Conservation (phyloP, 2,797 vertebrate genomes). For the Danio aesculapii region DNA sequence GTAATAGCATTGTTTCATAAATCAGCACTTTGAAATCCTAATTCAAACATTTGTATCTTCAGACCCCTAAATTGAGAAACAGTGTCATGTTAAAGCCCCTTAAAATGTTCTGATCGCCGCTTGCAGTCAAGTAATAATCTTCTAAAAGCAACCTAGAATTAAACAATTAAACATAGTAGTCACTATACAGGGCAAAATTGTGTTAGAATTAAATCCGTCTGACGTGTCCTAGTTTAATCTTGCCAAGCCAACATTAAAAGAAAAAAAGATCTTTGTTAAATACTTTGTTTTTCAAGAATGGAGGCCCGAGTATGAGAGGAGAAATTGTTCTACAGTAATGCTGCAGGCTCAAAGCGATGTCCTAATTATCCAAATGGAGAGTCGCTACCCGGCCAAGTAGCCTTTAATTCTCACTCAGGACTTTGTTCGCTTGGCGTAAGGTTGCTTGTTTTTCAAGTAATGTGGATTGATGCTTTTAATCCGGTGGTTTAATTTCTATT, state of each 20-base stretch:
- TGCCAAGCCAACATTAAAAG: constrained; percentile 21
- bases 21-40: too few species aligned
- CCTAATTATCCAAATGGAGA: constrained; percentile 58
- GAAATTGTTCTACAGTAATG: constrained; percentile 48
- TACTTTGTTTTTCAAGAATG: constrained; percentile 40
- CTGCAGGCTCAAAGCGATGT: constrained; percentile 51
- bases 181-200: not conserved
- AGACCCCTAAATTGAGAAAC: too few species aligned
- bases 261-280: not conserved
- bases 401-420: constrained; percentile 57
- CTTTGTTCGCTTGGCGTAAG: constrained; percentile 49
- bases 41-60: too few species aligned
- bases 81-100: not conserved
- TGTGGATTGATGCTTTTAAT: constrained; percentile 52
- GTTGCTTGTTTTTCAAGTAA: constrained; percentile 46
- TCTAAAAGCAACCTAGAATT: not conserved
- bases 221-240: constrained; percentile 41
- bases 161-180: not conserved
- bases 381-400: constrained; percentile 47
- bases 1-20: too few species aligned
- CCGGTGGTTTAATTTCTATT: constrained; percentile 43
- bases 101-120: not conserved
- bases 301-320: constrained; percentile 22
- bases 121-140: not conserved
- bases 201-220: constrained; percentile 14